Conservation (phyloP, 2,888 invertebrate species). For the Ceramica pisi region DNA sequence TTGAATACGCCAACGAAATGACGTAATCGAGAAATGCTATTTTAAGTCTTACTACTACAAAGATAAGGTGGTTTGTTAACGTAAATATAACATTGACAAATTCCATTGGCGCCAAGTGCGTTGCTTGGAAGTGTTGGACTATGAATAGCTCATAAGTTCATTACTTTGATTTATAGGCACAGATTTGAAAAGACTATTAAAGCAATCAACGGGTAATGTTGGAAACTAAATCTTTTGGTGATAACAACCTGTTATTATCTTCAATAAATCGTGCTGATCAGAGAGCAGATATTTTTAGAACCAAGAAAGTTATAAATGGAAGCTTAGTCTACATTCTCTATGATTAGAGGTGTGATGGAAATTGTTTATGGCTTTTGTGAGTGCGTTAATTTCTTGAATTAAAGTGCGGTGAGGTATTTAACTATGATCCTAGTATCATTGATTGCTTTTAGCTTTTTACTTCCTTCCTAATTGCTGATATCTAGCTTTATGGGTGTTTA, state of each 20-base stretch:
- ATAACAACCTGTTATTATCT: slow-evolving; percentile 60
- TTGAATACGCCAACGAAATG: slow-evolving; percentile 45
- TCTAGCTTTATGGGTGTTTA: too few relatives aligned
- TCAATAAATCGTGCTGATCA: slow-evolving; percentile 54
- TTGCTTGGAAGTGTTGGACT: slow-evolving; percentile 59
- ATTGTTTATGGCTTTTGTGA: slow-evolving; percentile 28
- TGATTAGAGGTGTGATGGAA: slow-evolving; percentile 38
- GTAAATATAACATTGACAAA: slow-evolving; percentile 33
- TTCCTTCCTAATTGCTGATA: neutral
- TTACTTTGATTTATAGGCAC: slow-evolving; percentile 67
- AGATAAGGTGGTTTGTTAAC: slow-evolving; percentile 35
- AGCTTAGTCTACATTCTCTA: slow-evolving; percentile 4
- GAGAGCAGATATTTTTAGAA: slow-evolving; percentile 27
- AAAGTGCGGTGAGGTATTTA: slow-evolving; percentile 10
- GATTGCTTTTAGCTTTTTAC: neutral
- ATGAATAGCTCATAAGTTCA: slow-evolving; percentile 68
- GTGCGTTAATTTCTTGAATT: slow-evolving; percentile 18
- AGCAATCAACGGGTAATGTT: slow-evolving; percentile 58
- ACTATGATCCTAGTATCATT: neutral
- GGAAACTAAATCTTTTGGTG: slow-evolving; percentile 56
- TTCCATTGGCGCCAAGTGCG: slow-evolving; percentile 62
- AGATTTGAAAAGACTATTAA: slow-evolving; percentile 69
- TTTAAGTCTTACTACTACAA: slow-evolving; percentile 28
- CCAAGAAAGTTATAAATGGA: slow-evolving; percentile 31
- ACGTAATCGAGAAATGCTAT: slow-evolving; percentile 29